These are phyloP conservation scores for Theristicus caerulescens DNA, from an alignment of 2,113 vertebrate species.

Conservation along the genomic window DNA sequence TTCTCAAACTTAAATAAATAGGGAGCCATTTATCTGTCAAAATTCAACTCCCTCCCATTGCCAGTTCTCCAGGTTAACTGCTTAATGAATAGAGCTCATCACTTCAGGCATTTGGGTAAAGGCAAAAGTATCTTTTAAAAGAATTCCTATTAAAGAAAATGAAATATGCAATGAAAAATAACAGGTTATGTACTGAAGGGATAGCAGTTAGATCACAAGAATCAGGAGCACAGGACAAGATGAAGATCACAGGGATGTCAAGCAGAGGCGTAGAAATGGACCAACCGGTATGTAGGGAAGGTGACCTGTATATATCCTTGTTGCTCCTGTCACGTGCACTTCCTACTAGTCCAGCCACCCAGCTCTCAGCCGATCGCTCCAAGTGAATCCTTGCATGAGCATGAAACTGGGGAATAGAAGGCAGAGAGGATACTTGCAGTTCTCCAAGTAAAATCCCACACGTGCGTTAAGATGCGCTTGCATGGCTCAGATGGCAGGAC, in stretches of 20 bases:
- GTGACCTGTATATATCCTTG: neutral
- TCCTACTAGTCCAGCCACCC: neutral
- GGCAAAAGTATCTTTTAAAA: neutral
- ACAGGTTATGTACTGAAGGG: neutral
- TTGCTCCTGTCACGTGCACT: neutral
- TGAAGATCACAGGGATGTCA: neutral
- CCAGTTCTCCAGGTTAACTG: neutral
- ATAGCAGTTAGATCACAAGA: neutral
- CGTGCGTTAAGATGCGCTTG: neutral
- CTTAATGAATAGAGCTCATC: neutral
- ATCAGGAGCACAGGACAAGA: neutral
- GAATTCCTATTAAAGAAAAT: neutral
- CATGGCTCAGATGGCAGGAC: neutral
- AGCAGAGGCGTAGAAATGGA: neutral
- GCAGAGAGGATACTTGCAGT: neutral
- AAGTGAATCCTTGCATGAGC: neutral
- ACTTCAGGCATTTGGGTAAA: neutral
- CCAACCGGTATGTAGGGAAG: rapidly evolving
- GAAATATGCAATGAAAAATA: neutral
- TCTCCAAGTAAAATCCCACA: neutral
- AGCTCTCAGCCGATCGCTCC: neutral
- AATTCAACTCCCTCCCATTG: neutral
- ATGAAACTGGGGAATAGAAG: neutral
- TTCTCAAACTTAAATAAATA: conserved; percentile 50
- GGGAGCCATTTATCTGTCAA: neutral